Conservation (phyloP, 2,888 invertebrate species). For the Lamproptera curius region DNA sequence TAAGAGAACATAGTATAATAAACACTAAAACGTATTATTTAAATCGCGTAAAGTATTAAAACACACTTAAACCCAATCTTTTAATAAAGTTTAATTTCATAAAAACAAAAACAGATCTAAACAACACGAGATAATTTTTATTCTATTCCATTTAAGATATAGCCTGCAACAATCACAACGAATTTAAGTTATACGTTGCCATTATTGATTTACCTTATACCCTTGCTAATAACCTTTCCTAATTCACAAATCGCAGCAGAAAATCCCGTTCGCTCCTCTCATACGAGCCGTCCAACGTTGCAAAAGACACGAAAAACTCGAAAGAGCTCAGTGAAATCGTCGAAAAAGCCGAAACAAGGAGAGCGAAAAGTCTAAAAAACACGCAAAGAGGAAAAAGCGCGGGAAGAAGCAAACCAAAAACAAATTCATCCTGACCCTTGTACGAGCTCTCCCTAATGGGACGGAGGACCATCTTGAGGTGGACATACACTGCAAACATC, state of each 20-base stretch:
- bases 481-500: slow-evolving; percentile 55
- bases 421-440: slow-evolving; percentile 57
- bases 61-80: not conserved
- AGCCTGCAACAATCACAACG: too few relatives aligned
- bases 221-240: too few relatives aligned
- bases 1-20: too few relatives aligned
- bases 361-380: slow-evolving; percentile 31
- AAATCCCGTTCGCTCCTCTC: slow-evolving; percentile 60
- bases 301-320: slow-evolving; percentile 25
- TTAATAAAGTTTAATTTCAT: not conserved
- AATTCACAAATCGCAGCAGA: slow-evolving; percentile 27
- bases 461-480: slow-evolving; percentile 56
- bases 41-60: too few relatives aligned
- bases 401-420: slow-evolving; percentile 41
- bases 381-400: slow-evolving; percentile 28
- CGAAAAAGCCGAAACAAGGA: slow-evolving; percentile 25
- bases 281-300: slow-evolving; percentile 27
- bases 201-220: too few relatives aligned
- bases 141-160: too few relatives aligned
- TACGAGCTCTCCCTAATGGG: slow-evolving; percentile 39
- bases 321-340: slow-evolving; percentile 20
- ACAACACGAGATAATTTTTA: too few relatives aligned
- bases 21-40: too few relatives aligned
- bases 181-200: too few relatives aligned
- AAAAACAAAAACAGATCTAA: too few relatives aligned